These are phyloP conservation scores for Ichneumoninae sp. DNA, from an alignment of 2,888 invertebrate genomes.

Conservation along the genomic window DNA sequence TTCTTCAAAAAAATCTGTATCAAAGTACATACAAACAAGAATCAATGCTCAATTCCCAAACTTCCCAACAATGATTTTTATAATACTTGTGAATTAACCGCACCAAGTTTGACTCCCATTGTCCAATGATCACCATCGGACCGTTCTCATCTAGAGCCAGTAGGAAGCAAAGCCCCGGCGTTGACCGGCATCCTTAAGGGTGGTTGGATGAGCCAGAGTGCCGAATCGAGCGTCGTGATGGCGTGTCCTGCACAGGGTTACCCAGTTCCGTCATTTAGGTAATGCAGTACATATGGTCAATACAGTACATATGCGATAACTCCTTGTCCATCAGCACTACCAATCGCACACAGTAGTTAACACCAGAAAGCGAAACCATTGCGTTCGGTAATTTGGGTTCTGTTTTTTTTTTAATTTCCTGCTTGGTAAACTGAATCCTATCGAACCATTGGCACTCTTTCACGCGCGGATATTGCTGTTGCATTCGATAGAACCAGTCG, in stretches of 20 bases:
- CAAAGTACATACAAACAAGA: too few relatives aligned
- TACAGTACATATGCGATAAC: background rate
- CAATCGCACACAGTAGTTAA: too few relatives aligned
- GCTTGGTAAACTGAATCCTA: background rate
- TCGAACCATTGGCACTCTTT: background rate
- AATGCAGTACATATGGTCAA: slow-evolving; percentile 66
- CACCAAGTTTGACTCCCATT: slow-evolving; percentile 10
- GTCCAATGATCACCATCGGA: background rate
- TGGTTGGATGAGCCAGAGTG: slow-evolving; percentile 88
- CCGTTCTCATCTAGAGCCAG: slow-evolving; percentile 82
- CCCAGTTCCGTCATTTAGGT: slow-evolving; percentile 88
- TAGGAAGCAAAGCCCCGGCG: slow-evolving; percentile 89
- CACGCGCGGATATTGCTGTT: slow-evolving; percentile 1
- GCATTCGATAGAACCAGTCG: slow-evolving; percentile 85
- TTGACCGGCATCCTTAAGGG: slow-evolving; percentile 89
- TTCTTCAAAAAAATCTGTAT: too few relatives aligned
- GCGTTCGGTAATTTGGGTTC: background rate
- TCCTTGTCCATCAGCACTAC: background rate
- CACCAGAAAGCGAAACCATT: too few relatives aligned
- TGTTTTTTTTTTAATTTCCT: background rate
- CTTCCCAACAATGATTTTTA: too few relatives aligned
- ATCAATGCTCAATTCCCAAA: too few relatives aligned
- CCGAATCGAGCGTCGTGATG: slow-evolving; percentile 88
- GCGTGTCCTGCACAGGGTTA: slow-evolving; percentile 90
- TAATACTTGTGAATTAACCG: too few relatives aligned